Evolutionary conservation across 1,140 invertebrate species (phyloP).

Genomic region (Dendroctonus valens): DNA sequence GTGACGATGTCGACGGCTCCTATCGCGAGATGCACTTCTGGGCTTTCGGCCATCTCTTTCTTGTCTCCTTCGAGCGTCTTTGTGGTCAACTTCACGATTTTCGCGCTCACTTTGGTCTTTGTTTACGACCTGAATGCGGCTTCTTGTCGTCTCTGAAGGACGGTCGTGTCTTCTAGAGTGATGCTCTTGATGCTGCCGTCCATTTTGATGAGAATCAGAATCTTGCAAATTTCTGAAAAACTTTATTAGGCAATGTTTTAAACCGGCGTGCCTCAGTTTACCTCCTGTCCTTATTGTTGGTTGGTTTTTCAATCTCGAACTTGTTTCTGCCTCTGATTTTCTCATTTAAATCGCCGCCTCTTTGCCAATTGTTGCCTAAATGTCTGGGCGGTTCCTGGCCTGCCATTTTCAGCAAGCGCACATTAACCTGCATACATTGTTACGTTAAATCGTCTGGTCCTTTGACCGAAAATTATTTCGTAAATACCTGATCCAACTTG

Average conservation of each 20-base stretch:
- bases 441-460: too few relatives aligned
- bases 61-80: not conserved
- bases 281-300: conserved; percentile 21
- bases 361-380: conserved; percentile 25
- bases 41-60: conserved; percentile 1
- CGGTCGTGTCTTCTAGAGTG: conserved; percentile 11
- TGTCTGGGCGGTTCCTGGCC: conserved; percentile 26
- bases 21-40: not conserved
- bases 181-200: conserved; percentile 13
- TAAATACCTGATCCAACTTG: conserved; percentile 14
- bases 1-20: not conserved
- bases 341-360: conserved; percentile 15
- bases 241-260: not conserved
- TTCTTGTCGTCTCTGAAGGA: conserved; percentile 24
- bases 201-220: conserved; percentile 17
- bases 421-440: conserved; percentile 15
- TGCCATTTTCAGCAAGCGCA: conserved; percentile 32
- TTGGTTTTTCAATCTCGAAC: conserved; percentile 44
- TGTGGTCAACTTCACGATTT: not conserved
- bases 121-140: conserved; percentile 21
- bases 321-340: conserved; percentile 40
- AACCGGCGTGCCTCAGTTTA: conserved; percentile 25
- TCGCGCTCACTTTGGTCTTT: conserved; percentile 2
- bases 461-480: not conserved
- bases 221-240: not conserved